Percentiles rank a stretch among this genome's conserved stretches.
Evolutionary conservation across 2,113 vertebrate species (phyloP).

Genomic region (Bostrychus sinensis): DNA sequence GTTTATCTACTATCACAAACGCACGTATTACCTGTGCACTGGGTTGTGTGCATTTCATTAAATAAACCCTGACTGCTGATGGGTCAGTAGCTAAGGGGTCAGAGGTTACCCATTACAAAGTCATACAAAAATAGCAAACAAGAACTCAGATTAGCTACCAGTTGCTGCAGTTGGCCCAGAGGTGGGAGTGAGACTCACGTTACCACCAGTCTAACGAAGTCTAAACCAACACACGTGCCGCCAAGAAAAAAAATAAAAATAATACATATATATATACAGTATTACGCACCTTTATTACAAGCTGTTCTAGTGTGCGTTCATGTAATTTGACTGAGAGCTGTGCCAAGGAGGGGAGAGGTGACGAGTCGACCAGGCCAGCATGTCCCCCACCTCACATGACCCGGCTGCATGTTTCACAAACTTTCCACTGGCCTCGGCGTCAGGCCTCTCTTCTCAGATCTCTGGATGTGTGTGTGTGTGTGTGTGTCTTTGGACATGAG

Average conservation of each 20-base stretch:
- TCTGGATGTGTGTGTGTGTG: conserved; percentile 20
- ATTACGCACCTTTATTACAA: neutral
- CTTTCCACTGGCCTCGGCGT: conserved; percentile 61
- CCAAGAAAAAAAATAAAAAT: neutral
- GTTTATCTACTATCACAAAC: no score
- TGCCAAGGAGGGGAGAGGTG: conserved; percentile 57
- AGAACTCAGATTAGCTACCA: conserved; percentile 20
- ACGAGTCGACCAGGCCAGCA: conserved; percentile 24
- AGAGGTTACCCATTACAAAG: conserved; percentile 10
- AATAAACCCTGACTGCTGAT: neutral
- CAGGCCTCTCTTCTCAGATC: no score
- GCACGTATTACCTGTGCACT: neutral
- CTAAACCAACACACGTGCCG: neutral
- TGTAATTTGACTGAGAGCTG: conserved; percentile 19
- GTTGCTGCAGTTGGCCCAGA: neutral
- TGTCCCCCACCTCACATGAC: conserved; percentile 57
- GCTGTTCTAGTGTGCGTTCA: conserved; percentile 2
- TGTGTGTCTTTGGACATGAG: neutral
- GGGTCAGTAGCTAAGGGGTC: neutral
- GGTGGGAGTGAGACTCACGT: neutral
- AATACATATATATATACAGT: no score
- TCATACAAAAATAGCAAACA: conserved; percentile 24
- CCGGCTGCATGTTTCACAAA: conserved; percentile 38
- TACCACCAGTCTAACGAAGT: neutral
- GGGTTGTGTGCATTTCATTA: neutral